phyloP scores from a whole-genome alignment of 1,140 invertebrate species.

The Pogonomyrmex californicus region DNA sequence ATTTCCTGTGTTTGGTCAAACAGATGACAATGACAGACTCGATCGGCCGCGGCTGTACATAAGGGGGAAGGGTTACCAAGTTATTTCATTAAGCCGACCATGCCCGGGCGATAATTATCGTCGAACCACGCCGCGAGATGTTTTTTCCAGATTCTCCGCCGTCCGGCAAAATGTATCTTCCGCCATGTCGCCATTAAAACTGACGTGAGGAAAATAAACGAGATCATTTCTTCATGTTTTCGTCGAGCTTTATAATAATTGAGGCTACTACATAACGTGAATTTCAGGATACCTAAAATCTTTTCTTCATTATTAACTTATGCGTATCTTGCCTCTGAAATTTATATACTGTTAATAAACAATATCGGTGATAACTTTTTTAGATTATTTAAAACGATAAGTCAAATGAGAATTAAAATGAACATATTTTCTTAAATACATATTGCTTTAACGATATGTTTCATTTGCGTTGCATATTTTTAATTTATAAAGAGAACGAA shows the following conservation, averaged over 20 bases:
- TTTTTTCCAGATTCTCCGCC: constrained; percentile 64
- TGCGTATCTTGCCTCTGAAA: neutral
- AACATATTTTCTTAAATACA: neutral
- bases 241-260: constrained; percentile 3
- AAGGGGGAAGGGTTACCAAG: constrained; percentile 66
- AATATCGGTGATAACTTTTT: too few relatives aligned
- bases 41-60: constrained; percentile 60
- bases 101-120: constrained; percentile 71
- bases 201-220: constrained; percentile 45
- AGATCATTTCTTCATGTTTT: neutral
- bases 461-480: neutral
- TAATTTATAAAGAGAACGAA: constrained; percentile 3
- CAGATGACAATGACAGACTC: constrained; percentile 74
- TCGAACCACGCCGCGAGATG: constrained; percentile 29
- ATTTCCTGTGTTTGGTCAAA: constrained; percentile 80
- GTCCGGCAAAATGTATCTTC: constrained; percentile 51
- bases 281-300: neutral
- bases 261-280: neutral
- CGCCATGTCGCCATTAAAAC: constrained; percentile 14
- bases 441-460: constrained; percentile 5
- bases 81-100: constrained; percentile 74
- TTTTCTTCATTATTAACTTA: neutral
- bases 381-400: neutral
- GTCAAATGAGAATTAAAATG: neutral
- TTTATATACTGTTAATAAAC: neutral